Percentiles rank a stretch among this genome's conserved stretches.
Conservation (phyloP, 2,888 invertebrate species). For the Chalcosyrphus nemorum region DNA sequence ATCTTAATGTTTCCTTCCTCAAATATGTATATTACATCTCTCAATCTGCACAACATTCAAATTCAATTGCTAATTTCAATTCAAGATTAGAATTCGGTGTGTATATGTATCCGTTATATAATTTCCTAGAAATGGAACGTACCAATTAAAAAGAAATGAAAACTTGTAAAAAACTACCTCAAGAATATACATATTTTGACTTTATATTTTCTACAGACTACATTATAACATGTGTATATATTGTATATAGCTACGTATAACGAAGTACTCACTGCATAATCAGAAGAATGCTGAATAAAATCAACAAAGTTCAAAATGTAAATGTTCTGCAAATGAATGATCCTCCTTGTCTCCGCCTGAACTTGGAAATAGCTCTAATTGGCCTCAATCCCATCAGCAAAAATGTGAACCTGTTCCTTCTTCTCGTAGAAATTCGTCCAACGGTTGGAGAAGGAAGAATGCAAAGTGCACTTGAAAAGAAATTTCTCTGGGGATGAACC, state of each 20-base stretch:
- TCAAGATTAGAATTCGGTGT: background rate
- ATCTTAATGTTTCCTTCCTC: slow-evolving; percentile 16
- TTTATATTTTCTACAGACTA: background rate
- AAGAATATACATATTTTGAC: background rate
- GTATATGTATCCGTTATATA: slow-evolving; percentile 13
- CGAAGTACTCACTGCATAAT: slow-evolving; percentile 38
- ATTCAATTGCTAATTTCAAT: slow-evolving; percentile 28
- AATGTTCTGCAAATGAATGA: slow-evolving; percentile 69
- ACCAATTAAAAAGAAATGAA: slow-evolving; percentile 37
- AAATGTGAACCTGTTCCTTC: slow-evolving; percentile 42
- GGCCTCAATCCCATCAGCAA: slow-evolving; percentile 64
- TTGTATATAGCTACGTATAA: background rate
- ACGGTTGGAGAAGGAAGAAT: slow-evolving; percentile 34
- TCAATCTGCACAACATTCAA: background rate
- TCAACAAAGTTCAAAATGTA: slow-evolving; percentile 68
- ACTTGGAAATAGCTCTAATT: slow-evolving; percentile 71
- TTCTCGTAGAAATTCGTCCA: slow-evolving; percentile 14
- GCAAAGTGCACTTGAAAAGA: slow-evolving; percentile 71
- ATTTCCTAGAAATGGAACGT: slow-evolving; percentile 10
- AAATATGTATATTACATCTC: background rate
- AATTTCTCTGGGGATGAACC: slow-evolving; percentile 72
- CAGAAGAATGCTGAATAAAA: slow-evolving; percentile 51
- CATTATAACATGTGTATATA: background rate
- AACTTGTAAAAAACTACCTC: background rate
- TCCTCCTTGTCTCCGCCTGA: slow-evolving; percentile 25